Conservation (phyloP, 2,797 vertebrate species). For the Falco naumanni region DNA sequence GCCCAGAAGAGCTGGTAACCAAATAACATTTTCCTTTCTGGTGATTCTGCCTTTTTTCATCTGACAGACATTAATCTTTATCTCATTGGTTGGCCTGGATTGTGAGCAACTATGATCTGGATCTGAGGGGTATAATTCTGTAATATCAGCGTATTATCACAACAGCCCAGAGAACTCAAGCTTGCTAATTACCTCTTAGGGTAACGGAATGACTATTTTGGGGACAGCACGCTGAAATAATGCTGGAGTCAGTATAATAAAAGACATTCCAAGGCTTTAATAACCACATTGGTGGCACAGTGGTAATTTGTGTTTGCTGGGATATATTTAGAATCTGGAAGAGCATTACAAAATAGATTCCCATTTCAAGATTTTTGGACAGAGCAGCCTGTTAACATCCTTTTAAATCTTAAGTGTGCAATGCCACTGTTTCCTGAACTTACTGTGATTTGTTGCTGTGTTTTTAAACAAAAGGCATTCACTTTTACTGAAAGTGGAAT, state of each 20-base stretch:
- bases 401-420: constrained; percentile 39
- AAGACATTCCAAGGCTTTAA: constrained; percentile 25
- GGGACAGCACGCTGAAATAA: neutral
- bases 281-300: constrained; percentile 6
- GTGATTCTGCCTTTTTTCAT: neutral
- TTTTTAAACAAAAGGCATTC: constrained; percentile 7
- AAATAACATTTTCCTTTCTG: neutral
- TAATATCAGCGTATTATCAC: constrained; percentile 22
- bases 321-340: constrained; percentile 56
- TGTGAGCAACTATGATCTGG: neutral
- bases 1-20: neutral
- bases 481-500: constrained; percentile 35
- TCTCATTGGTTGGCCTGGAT: neutral
- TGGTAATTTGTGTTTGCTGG: constrained; percentile 17
- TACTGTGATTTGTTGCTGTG: constrained; percentile 13
- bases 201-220: neutral
- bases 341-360: neutral
- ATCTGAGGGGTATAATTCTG: constrained; percentile 41
- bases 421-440: constrained; percentile 46
- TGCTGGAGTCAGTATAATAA: constrained; percentile 16
- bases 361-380: constrained; percentile 50
- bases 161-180: neutral
- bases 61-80: neutral
- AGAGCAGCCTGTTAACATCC: constrained; percentile 24
- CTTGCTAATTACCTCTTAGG: constrained; percentile 17